A percentile compares a stretch with the other conserved stretches of the same genome.
Evolutionary conservation across 2,888 invertebrate genomes (phyloP).

Genomic region (Caenorhabditis sulstoni): DNA sequence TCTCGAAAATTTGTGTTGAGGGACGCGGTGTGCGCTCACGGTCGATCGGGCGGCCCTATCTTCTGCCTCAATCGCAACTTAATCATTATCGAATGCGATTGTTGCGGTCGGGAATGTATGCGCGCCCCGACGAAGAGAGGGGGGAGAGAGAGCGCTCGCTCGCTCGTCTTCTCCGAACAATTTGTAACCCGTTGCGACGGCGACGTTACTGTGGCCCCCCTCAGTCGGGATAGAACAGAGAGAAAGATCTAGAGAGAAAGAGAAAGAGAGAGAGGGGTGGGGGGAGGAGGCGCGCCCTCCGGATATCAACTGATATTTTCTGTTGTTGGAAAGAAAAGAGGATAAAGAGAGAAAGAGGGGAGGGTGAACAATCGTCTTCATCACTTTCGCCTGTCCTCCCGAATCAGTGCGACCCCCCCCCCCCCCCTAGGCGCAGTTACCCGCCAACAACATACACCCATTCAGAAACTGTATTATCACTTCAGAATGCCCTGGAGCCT

Average conservation of each 20-base stretch:
- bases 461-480: no score
- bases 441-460: no score
- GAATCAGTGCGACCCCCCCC: neutral
- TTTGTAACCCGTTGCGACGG: constrained; percentile 58
- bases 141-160: neutral
- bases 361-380: constrained; percentile 36
- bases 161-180: constrained; percentile 30
- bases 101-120: constrained; percentile 44
- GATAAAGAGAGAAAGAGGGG: constrained; percentile 4
- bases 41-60: constrained; percentile 30
- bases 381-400: constrained; percentile 36
- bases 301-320: constrained; percentile 57
- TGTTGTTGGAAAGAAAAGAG: neutral
- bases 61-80: constrained; percentile 60
- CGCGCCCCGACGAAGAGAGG: no score
- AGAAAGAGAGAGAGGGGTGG: neutral
- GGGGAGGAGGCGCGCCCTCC: constrained; percentile 10
- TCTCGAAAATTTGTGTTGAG: constrained; percentile 34
- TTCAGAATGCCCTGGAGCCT: neutral
- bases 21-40: constrained; percentile 5
- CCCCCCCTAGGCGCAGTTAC: no score
- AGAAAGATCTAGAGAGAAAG: neutral
- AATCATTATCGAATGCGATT: constrained; percentile 56
- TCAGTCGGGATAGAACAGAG: neutral
- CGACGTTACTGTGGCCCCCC: constrained; percentile 45